Evolutionary conservation across 2,797 vertebrate species (phyloP).

Genomic region (Novumbra hubbsi): DNA sequence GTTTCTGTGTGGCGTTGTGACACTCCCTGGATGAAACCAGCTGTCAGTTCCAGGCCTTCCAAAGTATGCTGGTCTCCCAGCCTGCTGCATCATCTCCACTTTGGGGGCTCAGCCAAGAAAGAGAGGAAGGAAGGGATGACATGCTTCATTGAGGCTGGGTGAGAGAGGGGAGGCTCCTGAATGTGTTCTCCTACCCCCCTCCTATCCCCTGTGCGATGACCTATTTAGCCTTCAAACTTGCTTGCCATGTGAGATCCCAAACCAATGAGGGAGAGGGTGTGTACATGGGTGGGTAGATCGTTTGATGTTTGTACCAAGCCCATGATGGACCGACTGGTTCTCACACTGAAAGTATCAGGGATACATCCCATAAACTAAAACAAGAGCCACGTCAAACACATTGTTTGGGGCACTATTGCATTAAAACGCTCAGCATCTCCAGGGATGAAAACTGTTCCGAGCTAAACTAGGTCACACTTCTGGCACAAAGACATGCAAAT

Average conservation of each 20-base stretch:
- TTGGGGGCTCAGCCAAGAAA: constrained; percentile 29
- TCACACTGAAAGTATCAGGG: constrained; percentile 20
- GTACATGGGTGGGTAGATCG: constrained; percentile 43
- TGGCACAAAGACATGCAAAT: too few relatives aligned
- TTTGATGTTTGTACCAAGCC: constrained; percentile 38
- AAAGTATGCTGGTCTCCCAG: constrained; percentile 23
- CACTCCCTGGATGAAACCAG: constrained; percentile 30
- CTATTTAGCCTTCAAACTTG: constrained; percentile 70
- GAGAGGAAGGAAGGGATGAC: constrained; percentile 44
- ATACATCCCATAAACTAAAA: constrained; percentile 13
- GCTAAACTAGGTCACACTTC: not conserved
- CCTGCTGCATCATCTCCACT: constrained; percentile 31
- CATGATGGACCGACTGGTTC: constrained; percentile 45
- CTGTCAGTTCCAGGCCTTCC: constrained; percentile 16
- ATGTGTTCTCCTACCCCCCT: constrained; percentile 35
- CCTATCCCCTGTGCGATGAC: constrained; percentile 63
- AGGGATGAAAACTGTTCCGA: too few relatives aligned
- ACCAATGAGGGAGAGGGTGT: constrained; percentile 55
- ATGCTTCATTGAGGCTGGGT: constrained; percentile 48
- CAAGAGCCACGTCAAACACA: constrained; percentile 35
- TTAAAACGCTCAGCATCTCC: not conserved
- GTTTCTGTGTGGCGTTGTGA: constrained; percentile 14
- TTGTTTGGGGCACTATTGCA: constrained; percentile 9
- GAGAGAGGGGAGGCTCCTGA: constrained; percentile 52
- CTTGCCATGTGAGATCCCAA: constrained; percentile 51